phyloP scores from a whole-genome alignment of 2,797 vertebrate species.

The Rhabdophis nuchalis region DNA sequence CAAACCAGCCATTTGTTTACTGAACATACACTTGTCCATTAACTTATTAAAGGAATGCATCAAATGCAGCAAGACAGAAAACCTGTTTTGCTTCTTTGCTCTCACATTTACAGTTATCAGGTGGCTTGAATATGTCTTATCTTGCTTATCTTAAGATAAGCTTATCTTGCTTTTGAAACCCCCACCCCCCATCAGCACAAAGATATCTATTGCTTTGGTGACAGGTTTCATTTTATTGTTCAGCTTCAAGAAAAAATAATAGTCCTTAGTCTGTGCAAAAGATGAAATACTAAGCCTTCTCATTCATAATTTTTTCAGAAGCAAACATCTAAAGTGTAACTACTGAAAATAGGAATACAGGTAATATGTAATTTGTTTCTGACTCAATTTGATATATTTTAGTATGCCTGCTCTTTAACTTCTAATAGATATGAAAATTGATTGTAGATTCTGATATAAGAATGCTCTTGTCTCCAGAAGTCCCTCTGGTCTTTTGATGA shows the following conservation, averaged over 20 bases:
- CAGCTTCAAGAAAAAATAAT: not conserved
- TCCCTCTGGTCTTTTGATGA: not conserved
- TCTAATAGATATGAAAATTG: not conserved
- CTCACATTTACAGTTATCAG: not conserved
- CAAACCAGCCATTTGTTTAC: not conserved
- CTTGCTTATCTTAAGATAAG: not conserved
- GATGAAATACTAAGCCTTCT: not conserved
- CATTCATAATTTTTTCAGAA: not conserved
- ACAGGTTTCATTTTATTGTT: not conserved
- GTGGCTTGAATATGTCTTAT: not conserved
- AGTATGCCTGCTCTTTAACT: not conserved
- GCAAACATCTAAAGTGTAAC: not conserved
- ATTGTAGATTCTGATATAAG: not conserved
- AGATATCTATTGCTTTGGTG: not conserved
- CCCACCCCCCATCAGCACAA: not conserved
- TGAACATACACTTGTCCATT: not conserved
- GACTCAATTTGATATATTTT: not conserved
- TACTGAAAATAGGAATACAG: not conserved
- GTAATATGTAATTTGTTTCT: not conserved
- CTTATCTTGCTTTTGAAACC: not conserved
- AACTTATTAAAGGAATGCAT: not conserved
- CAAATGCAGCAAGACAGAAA: not conserved
- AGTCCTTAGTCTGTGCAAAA: not conserved
- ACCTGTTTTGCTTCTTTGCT: not conserved
- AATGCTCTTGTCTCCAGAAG: not conserved